Conservation (phyloP, 2,888 invertebrate species). For the Dynastes hyllus region DNA sequence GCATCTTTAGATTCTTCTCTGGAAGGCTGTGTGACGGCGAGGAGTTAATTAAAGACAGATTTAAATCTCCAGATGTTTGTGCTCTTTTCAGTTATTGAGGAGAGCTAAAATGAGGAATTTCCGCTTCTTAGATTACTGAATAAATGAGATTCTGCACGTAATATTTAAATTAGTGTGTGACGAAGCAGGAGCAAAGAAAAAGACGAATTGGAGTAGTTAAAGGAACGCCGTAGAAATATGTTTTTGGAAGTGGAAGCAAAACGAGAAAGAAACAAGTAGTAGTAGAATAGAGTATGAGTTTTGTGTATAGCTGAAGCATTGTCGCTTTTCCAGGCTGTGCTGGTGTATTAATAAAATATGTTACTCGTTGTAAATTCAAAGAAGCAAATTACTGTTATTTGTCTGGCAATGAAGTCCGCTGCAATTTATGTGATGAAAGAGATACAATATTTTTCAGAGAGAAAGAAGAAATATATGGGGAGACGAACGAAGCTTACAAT, state of each 20-base stretch:
- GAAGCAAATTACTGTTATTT: background rate
- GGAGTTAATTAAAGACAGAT: slow-evolving; percentile 57
- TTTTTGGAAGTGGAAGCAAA: background rate
- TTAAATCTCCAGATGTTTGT: slow-evolving; percentile 55
- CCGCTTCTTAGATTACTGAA: slow-evolving; percentile 49
- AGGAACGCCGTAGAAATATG: background rate
- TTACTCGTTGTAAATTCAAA: background rate
- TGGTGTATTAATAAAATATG: slow-evolving; percentile 22
- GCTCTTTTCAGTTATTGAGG: slow-evolving; percentile 56
- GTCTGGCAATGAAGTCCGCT: too few relatives aligned
- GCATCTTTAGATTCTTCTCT: slow-evolving; percentile 30
- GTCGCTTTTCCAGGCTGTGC: background rate
- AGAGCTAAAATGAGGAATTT: slow-evolving; percentile 46
- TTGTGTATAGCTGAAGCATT: background rate
- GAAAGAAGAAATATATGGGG: too few relatives aligned
- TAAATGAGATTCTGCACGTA: slow-evolving; percentile 50
- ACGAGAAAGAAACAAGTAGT: background rate
- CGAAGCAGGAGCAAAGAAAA: slow-evolving; percentile 16
- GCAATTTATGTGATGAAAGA: too few relatives aligned
- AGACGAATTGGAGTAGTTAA: slow-evolving; percentile 10
- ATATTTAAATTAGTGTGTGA: slow-evolving; percentile 49
- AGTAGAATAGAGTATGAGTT: background rate
- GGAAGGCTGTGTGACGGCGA: slow-evolving; percentile 43
- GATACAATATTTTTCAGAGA: too few relatives aligned
- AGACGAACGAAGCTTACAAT: too few relatives aligned